Base-by-base conservation (phyloP, 2,888 invertebrate genomes). In the Drosophila recens region DNA sequence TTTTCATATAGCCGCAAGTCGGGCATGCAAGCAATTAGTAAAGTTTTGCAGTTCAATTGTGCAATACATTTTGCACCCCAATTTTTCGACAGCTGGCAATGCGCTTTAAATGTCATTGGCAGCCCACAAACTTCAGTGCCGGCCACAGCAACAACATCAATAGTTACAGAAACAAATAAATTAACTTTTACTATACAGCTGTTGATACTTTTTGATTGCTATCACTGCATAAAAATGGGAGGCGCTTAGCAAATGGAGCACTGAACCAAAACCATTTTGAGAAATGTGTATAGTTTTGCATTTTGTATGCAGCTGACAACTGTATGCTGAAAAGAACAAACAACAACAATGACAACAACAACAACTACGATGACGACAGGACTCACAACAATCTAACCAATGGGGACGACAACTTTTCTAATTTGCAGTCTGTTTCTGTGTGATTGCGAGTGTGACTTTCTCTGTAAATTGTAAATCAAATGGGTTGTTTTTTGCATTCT, bases 131-230 rank as follows among this genome's bases (percentile, higher is more conserved):
- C 63, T 43, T 11, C 34, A 51, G 10, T 36, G 13, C 13, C 46
- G 52, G n/a, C 53, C 45, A 59, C 45, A 67, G 38, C 17, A 59
- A 56, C 23, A 59, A 23, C 38, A 42, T 27, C 17, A 57, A 33
- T 20, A 23, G 33, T 48, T 33, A 53, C 11, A 57, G 45, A 46
- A 65, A 56, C 52, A 75, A 75, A 63, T 70, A 67, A 78, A 77
- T 81, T 67, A 68, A 73, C 67, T 80, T 80, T 80, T 67, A 53
- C 57, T 69, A 40, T 66, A 48, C 74, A 70, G 67, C 71, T 80
- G 77, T 80, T 80, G 83, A 72, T 80, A 70, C 58, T 77, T 72
- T 82, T 75, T 75, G 69, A 80, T 74, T 70, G 66, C 70, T 64
- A 64, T 72, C 66, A 74, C 61, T 73, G 64, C 36, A 66, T 51